These are phyloP conservation scores for Clarias fuscus DNA, from an alignment of 2,797 vertebrate genomes.

Conservation along the genomic window DNA sequence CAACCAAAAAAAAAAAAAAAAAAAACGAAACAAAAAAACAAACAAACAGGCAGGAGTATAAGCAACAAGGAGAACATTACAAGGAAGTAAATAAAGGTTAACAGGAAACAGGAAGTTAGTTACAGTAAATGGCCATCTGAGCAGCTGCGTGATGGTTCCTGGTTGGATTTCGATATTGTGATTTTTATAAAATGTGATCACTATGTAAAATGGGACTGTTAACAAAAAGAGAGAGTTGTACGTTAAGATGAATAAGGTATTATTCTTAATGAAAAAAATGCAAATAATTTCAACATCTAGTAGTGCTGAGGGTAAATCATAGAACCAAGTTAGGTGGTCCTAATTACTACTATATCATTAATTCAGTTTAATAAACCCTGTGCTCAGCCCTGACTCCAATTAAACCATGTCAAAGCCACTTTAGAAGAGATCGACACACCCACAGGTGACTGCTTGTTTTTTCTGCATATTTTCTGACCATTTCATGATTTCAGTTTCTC, in stretches of 20 bases:
- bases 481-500: slow-evolving; percentile 24
- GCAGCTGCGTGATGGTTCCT: background rate
- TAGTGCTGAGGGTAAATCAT: background rate
- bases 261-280: background rate
- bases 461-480: background rate
- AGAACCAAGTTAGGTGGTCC: slow-evolving; percentile 12
- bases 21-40: too few relatives aligned
- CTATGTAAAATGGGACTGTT: too few relatives aligned
- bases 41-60: background rate
- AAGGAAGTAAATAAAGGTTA: background rate
- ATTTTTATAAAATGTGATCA: too few relatives aligned
- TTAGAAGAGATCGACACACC: slow-evolving; percentile 20
- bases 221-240: too few relatives aligned
- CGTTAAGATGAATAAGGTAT: background rate
- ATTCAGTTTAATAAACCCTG: slow-evolving; percentile 51
- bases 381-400: slow-evolving; percentile 28
- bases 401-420: slow-evolving; percentile 44
- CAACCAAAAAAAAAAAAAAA: background rate
- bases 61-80: background rate
- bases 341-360: slow-evolving; percentile 48
- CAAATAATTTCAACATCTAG: background rate
- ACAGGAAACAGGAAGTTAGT: background rate
- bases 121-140: background rate
- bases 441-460: background rate
- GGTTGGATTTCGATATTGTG: too few relatives aligned